Percentiles rank a stretch among this genome's conserved stretches.
Evolutionary conservation across 2,888 invertebrate species (phyloP).

Genomic region (Drosophila planitibia): DNA sequence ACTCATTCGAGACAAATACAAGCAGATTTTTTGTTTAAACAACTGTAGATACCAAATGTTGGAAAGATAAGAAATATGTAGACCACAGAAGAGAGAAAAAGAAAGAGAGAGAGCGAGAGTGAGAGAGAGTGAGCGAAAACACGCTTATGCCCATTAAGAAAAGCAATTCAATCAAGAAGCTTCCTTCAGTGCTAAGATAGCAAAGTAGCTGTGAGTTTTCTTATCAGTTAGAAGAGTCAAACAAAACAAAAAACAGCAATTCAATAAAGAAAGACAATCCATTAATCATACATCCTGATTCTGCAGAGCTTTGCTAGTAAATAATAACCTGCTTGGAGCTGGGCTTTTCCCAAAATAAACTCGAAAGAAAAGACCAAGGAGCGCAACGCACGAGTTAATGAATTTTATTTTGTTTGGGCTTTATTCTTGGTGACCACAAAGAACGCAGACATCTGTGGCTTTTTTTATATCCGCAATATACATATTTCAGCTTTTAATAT

Average conservation of each 20-base stretch:
- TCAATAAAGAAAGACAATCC: constrained; percentile 6
- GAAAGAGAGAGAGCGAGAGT: background rate
- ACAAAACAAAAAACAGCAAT: constrained; percentile 3
- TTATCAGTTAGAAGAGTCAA: constrained; percentile 27
- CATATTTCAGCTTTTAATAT: constrained; percentile 16
- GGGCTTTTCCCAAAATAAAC: constrained; percentile 7
- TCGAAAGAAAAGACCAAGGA: background rate
- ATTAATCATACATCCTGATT: constrained; percentile 1
- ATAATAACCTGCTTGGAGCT: constrained; percentile 6
- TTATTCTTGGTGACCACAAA: background rate
- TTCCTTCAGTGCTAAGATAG: constrained; percentile 32
- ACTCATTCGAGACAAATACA: constrained; percentile 4
- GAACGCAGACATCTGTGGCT: background rate
- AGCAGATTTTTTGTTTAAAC: constrained; percentile 44
- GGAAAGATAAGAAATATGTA: constrained; percentile 29
- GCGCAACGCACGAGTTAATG: background rate
- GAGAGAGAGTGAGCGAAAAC: constrained; percentile 3
- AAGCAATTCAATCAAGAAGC: constrained; percentile 50
- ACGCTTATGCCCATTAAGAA: constrained; percentile 6
- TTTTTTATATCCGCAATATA: constrained; percentile 28
- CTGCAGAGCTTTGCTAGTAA: background rate
- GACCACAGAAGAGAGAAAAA: background rate
- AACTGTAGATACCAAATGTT: constrained; percentile 29
- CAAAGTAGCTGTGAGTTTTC: constrained; percentile 1
- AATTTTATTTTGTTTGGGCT: background rate